Conservation (phyloP, 2,888 invertebrate genomes). For the Lycia hirtaria region DNA sequence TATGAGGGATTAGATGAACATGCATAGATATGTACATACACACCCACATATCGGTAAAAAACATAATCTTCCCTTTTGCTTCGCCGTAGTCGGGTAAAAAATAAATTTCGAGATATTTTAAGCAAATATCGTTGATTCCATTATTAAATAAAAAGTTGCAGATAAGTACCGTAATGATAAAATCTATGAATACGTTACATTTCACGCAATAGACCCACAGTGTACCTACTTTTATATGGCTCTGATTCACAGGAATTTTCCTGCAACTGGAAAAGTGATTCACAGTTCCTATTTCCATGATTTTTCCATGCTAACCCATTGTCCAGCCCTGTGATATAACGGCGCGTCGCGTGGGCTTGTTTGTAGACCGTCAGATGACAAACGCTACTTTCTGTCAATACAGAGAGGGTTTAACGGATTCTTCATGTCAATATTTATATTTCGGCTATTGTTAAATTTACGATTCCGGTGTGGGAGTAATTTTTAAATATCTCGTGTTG, state of each 20-base stretch:
- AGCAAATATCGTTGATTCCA: too few species aligned
- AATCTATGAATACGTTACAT: too few species aligned
- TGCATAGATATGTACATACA: too few species aligned
- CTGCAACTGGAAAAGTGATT: conserved; percentile 8
- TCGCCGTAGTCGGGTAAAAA: too few species aligned
- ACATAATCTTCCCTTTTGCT: too few species aligned
- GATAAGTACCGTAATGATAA: too few species aligned
- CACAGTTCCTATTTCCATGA: conserved; percentile 4
- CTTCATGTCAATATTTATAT: conserved; percentile 36
- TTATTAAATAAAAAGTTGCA: too few species aligned
- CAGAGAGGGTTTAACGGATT: conserved; percentile 35
- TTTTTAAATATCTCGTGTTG: background rate
- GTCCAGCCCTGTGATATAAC: conserved; percentile 42
- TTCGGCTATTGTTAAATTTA: conserved; percentile 5
- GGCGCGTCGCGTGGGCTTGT: conserved; percentile 50
- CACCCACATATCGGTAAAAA: too few species aligned
- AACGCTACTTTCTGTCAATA: conserved; percentile 42
- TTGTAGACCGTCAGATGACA: conserved; percentile 45
- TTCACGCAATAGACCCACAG: too few species aligned
- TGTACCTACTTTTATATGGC: too few species aligned
- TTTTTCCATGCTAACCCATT: background rate
- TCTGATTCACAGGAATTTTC: conserved; percentile 23
- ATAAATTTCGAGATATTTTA: too few species aligned
- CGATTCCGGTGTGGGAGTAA: background rate
- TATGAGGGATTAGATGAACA: too few species aligned